phyloP scores from a whole-genome alignment of 2,888 invertebrate genomes.

The Tenthredo scrophulariae region DNA sequence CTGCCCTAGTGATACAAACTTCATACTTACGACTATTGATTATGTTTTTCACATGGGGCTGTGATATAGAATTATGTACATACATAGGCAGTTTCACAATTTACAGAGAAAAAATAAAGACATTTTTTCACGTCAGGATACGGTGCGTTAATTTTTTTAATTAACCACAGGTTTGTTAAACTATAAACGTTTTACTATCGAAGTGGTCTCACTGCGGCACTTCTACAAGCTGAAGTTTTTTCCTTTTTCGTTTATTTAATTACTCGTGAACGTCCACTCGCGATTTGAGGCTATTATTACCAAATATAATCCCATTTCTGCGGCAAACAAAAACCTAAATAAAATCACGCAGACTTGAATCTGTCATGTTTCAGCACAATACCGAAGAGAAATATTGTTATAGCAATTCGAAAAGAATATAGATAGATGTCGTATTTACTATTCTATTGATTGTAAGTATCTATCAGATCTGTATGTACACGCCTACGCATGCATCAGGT shows the following conservation, averaged over 20 bases:
- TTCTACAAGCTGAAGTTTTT: background rate
- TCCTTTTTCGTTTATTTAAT: background rate
- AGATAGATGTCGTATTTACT: conserved; percentile 34
- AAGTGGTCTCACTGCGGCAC: background rate
- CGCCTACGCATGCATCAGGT: background rate
- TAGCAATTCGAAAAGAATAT: background rate
- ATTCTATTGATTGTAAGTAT: background rate
- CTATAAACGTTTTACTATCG: background rate
- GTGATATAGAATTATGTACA: conserved; percentile 8
- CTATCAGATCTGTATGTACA: background rate
- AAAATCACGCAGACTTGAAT: background rate
- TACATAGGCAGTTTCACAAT: conserved; percentile 1
- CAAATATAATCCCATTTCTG: background rate
- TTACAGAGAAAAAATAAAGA: background rate
- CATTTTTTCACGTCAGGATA: background rate
- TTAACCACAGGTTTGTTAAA: background rate
- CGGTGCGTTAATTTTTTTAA: background rate
- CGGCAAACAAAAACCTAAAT: background rate
- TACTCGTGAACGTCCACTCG: background rate
- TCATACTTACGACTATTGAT: conserved; percentile 21
- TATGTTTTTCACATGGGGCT: conserved; percentile 34
- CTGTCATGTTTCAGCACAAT: background rate
- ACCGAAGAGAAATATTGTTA: conserved; percentile 1
- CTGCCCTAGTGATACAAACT: conserved; percentile 8
- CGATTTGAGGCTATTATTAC: background rate